These are phyloP conservation scores for Falco biarmicus DNA, from an alignment of 2,797 vertebrate species.

Conservation along the genomic window DNA sequence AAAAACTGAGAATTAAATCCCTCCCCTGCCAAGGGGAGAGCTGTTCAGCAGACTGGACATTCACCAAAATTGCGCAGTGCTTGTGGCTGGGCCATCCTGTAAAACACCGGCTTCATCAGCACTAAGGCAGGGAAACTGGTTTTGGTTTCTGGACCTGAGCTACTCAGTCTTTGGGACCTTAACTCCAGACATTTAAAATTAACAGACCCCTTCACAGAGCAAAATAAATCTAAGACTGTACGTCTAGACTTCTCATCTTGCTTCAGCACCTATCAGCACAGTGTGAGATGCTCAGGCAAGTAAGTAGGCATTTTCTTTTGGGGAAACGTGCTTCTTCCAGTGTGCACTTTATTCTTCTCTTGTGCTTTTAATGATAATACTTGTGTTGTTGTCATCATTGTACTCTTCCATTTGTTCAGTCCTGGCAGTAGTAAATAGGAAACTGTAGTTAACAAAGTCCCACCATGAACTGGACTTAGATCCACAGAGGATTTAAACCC, in stretches of 20 bases:
- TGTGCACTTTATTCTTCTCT: not conserved
- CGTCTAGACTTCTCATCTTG: not conserved
- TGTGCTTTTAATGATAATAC: not conserved
- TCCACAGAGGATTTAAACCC: not conserved
- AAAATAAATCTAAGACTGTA: not conserved
- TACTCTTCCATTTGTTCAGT: not conserved
- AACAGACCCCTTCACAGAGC: not conserved
- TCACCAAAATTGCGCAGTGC: not conserved
- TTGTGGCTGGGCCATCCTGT: not conserved
- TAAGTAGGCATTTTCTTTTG: not conserved
- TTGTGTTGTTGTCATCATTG: not conserved
- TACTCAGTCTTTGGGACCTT: not conserved
- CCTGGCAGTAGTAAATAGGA: not conserved
- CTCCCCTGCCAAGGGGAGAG: not conserved
- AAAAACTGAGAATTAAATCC: not conserved
- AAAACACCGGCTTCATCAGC: not conserved
- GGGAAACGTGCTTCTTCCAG: not conserved
- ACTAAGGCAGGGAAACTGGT: not conserved
- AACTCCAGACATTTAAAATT: not conserved
- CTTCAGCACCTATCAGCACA: not conserved
- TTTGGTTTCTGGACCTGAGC: not conserved
- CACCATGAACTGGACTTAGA: not conserved
- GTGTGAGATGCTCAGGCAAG: not conserved
- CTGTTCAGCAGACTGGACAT: not conserved
- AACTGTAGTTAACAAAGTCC: not conserved